Evolutionary conservation across 2,797 vertebrate genomes (phyloP), one percentile per base, ranked within the genome.

Genomic region (Syngnathus acus): DNA sequence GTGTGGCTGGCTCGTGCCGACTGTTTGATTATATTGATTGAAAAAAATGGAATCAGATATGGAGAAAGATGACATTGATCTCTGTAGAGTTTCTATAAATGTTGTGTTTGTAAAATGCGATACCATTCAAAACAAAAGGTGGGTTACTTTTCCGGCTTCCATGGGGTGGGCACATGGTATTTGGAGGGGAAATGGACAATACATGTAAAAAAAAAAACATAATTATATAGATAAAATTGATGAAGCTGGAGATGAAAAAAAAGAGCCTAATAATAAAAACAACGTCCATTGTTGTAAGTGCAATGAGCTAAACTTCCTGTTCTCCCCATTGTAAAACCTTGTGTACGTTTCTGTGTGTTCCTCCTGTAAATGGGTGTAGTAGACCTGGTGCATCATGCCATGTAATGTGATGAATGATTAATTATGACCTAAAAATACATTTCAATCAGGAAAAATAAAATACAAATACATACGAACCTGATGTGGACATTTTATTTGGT

Each of bases 281-380:
- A 83, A 87, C 83, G 71, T 94, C 94, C 92, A 92, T 93, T 94
- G 93, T 93, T 92, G 93, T 93, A 92, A 93, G 93, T 91, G 93
- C 91, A 92, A 94, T 94, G 94, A 94, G 87, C 90, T 90, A 89
- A 91, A 92, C 88, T 94, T 86, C 91, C 92, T 91, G 91, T 93
- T 92, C 10, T 82, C 82, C 92, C 90, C 91, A 92, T 93, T 94
- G 95, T 98, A 94, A 92, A 91, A 93, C 90, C 86, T 92, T 92
- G 93, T 95, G 93, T 94, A 92, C 91, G 94, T 96, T 95, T 93
- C 93, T 81, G 89, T 93, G 94, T 97, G 93, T 93, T 92, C 87
- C 92, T 93, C 92, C 88, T 93, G 92, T 96, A 94, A 95, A 93
- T 94, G 93, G 92, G 91, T 90, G 93, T 96, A 94, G 93, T 97